These are phyloP conservation scores for Sinohyriopsis cumingii DNA, from an alignment of 2,888 invertebrate genomes.

Conservation along the genomic window DNA sequence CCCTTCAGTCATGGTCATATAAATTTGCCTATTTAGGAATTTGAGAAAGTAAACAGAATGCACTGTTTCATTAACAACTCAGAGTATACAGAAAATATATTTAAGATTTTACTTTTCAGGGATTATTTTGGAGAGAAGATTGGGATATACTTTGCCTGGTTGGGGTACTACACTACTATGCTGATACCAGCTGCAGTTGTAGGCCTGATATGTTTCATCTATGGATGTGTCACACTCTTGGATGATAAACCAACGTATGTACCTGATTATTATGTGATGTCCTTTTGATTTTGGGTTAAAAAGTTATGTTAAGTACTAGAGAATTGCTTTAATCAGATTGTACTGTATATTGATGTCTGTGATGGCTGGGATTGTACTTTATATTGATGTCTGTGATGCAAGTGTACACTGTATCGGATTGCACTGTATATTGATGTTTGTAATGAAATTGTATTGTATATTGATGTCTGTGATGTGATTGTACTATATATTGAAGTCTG, in stretches of 20 bases:
- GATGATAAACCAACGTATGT: constrained; percentile 57
- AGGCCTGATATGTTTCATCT: constrained; percentile 66
- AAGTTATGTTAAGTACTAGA: neutral
- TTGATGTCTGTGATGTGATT: too few relatives aligned
- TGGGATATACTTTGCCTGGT: constrained; percentile 92
- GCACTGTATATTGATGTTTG: too few relatives aligned
- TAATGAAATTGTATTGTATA: too few relatives aligned
- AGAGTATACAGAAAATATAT: neutral
- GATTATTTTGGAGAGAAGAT: constrained; percentile 74
- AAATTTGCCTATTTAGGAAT: too few relatives aligned
- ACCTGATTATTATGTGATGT: neutral
- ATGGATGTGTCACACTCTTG: constrained; percentile 58
- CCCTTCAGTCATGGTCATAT: too few relatives aligned
- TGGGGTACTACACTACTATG: constrained; percentile 95
- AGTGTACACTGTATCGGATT: too few relatives aligned
- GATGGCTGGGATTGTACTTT: too few relatives aligned
- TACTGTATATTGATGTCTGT: too few relatives aligned
- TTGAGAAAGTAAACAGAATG: too few relatives aligned
- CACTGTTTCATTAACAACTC: too few relatives aligned
- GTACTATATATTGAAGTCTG: too few relatives aligned
- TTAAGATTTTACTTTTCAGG: constrained; percentile 42
- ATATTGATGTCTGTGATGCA: too few relatives aligned
- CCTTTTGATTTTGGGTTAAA: neutral
- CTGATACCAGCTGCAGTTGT: constrained; percentile 78
- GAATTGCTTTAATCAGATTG: neutral